Percentiles rank a stretch among this genome's conserved stretches.
phyloP scores from a whole-genome alignment of 2,797 vertebrate species.

The Heteromormyrus szaboi region DNA sequence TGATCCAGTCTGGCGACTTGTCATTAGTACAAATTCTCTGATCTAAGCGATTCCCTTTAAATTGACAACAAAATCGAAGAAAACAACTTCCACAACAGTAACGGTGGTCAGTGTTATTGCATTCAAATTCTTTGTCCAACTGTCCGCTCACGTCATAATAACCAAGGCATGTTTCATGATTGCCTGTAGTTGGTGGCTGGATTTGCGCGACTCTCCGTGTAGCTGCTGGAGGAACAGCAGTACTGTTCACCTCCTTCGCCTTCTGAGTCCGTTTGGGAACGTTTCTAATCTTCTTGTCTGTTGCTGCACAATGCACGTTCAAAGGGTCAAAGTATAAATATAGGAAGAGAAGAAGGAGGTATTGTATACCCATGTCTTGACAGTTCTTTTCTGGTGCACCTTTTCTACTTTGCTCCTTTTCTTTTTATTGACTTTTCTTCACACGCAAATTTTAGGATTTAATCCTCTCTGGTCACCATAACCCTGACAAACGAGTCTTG shows the following conservation, averaged over 20 bases:
- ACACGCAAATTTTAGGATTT: constrained; percentile 3
- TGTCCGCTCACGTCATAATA: constrained; percentile 97
- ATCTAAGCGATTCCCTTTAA: constrained; percentile 84
- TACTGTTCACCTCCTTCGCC: constrained; percentile 60
- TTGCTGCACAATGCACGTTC: constrained; percentile 55
- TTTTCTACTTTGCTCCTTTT: neutral
- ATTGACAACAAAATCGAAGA: constrained; percentile 95
- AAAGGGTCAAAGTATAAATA: constrained; percentile 59
- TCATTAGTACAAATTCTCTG: constrained; percentile 89
- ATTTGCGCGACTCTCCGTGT: constrained; percentile 57
- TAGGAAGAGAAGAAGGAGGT: constrained; percentile 65
- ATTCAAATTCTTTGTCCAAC: constrained; percentile 93
- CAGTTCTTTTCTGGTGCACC: constrained; percentile 1
- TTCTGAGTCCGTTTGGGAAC: constrained; percentile 47
- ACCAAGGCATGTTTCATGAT: constrained; percentile 85
- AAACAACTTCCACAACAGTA: constrained; percentile 97
- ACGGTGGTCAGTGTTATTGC: constrained; percentile 92
- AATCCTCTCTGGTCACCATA: constrained; percentile 18
- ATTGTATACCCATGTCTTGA: constrained; percentile 64
- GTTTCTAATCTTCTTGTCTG: constrained; percentile 51
- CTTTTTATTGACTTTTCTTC: neutral
- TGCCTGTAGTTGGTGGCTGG: constrained; percentile 52
- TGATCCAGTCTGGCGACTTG: constrained; percentile 86
- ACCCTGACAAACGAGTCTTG: constrained; percentile 22
- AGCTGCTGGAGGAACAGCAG: constrained; percentile 47